Base-by-base conservation (phyloP, 2,888 invertebrate genomes). In the Autographa pulchrina region DNA sequence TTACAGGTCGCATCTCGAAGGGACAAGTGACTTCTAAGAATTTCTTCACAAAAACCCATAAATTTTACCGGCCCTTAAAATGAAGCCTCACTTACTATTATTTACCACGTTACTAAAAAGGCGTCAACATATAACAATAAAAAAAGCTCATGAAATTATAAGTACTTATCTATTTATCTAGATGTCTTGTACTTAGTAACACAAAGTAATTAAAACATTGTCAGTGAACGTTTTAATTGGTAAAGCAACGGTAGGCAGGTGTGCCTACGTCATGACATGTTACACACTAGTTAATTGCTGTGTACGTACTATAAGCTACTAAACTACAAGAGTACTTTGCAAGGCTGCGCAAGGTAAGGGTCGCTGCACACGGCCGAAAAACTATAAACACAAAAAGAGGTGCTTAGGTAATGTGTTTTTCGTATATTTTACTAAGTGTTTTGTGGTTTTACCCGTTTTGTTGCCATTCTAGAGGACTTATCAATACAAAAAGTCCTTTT, bases 201-300 rank as follows among this genome's bases (percentile, higher is more conserved):
- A 76, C 32, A 43, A 60, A 61, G 65, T 75, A 74, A 74, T 77
- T 75, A 80, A 70, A 71, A 75, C 68, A 60, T 70, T 56, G 68
- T 67, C 63, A 71, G 70, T 62, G 58, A 62, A 70, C 62, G 68
- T 74, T 77, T 75, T 77, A 80, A 81, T 74, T 74, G 62, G 71
- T 59, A 35, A 48, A 59, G 65, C 52, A 73, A 67, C 20, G 56
- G 31, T 31, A 56, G 63, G 61, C 74, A 79, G 70, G 70, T 82
- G 74, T 48, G 61, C 54, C 52, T 67, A 59, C 68, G 41, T 56
- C 77, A 64, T 59, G 80, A 70, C 62, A 68, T 71, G 70, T 69
- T 61, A 67, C 63, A 75, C 14, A 68, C 65, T 35, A 67, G 48
- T 68, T 82, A 82, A 79, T 74, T 79, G 65, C 69, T 65, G 52